Conservation (phyloP, 2,797 vertebrate genomes). For the Alosa sapidissima region DNA sequence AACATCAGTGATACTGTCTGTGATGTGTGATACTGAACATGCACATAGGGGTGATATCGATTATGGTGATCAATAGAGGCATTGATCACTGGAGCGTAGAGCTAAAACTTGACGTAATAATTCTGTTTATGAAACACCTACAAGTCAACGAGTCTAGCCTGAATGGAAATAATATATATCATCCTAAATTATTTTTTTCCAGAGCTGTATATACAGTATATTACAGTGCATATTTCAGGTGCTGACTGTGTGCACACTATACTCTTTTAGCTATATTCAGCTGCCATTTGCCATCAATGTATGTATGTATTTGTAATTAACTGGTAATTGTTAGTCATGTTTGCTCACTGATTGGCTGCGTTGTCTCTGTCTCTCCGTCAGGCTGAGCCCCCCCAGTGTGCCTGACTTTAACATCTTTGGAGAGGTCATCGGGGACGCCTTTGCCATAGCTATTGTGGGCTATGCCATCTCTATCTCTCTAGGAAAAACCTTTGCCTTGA, state of each 20-base stretch:
- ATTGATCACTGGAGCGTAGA: not conserved
- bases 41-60: not conserved
- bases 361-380: constrained; percentile 52
- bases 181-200: not conserved
- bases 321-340: not conserved
- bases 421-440: constrained; percentile 84
- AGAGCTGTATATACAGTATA: too few relatives aligned
- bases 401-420: constrained; percentile 76
- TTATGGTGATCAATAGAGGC: not conserved
- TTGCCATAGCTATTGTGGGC: constrained; percentile 91
- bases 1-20: not conserved
- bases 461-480: constrained; percentile 94
- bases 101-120: not conserved
- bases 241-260: not conserved
- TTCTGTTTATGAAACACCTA: too few relatives aligned
- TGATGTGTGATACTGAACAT: not conserved
- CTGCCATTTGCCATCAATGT: not conserved
- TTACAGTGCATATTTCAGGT: not conserved
- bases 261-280: not conserved
- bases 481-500: constrained; percentile 95
- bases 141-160: too few relatives aligned
- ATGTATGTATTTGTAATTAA: not conserved
- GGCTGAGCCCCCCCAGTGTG: constrained; percentile 77
- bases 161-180: not conserved
- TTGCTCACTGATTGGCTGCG: not conserved